These are phyloP conservation scores for Chloropsis hardwickii DNA, from an alignment of 2,113 vertebrate genomes.

Conservation along the genomic window DNA sequence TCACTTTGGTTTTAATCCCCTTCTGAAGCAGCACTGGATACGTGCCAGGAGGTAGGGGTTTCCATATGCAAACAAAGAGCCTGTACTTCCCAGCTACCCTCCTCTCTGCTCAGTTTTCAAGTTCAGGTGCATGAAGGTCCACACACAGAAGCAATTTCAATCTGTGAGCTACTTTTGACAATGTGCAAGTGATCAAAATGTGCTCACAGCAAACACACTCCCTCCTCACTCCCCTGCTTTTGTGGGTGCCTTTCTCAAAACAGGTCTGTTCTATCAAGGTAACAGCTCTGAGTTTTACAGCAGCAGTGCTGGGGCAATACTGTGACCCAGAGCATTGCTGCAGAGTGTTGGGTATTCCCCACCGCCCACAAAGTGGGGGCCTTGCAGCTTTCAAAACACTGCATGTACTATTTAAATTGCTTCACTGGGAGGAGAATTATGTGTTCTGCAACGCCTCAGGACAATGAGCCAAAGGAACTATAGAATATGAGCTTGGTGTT, in stretches of 20 bases:
- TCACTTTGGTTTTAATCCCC: conserved; percentile 9
- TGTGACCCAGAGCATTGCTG: not conserved
- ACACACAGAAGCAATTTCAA: not conserved
- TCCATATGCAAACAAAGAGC: not conserved
- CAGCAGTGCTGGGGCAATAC: not conserved
- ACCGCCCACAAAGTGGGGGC: conserved; percentile 36
- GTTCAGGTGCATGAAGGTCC: not conserved
- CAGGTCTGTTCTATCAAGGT: not conserved
- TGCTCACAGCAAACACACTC: not conserved
- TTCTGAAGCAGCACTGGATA: not conserved
- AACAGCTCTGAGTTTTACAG: not conserved
- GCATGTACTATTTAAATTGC: conserved; percentile 41
- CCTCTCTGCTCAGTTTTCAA: not conserved
- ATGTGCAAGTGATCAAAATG: not conserved
- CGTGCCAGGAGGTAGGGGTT: not conserved
- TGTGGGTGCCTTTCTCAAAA: not conserved
- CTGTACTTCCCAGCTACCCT: not conserved
- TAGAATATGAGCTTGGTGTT: conserved; percentile 56
- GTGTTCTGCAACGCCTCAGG: conserved; percentile 34
- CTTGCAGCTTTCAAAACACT: conserved; percentile 42
- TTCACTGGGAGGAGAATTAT: conserved; percentile 45
- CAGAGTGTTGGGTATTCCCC: not conserved
- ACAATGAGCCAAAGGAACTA: conserved; percentile 57
- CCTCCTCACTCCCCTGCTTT: not conserved
- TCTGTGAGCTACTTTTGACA: not conserved